Evolutionary conservation across 2,888 invertebrate genomes (phyloP), one percentile per base, ranked within the genome.

Genomic region (Limnephilus rhombicus): DNA sequence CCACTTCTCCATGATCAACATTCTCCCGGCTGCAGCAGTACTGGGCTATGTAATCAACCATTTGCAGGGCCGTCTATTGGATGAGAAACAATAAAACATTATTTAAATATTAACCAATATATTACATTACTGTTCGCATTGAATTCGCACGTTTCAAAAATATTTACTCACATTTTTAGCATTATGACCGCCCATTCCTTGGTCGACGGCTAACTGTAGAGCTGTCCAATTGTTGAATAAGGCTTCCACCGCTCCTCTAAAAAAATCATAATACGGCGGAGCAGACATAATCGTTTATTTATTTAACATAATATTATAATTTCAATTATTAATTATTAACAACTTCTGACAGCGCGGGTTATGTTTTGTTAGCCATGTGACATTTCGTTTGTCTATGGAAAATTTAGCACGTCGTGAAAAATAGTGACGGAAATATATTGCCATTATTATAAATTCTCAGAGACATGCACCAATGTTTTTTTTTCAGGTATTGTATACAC

Each of bases 161-260:
- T 34, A 29, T 45, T 31, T 83, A 90, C 89, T 81, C 95, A 97
- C 97, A 95, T 97, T 96, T 95, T 97, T 97, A 85, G 97, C 97
- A 94, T 97, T 97, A 34, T 97, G 96, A 37, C 97, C 97, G 68
- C 97, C 97, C 97, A 97, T 97, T 94, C 97, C 97, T 96, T 98
- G 97, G 95, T 98, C 97, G 0, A 98, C 97, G 68, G 97, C 97
- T 49, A 98, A 95, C 94, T 97, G 97, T 49, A 98, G 94, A 9
- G 97, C 97, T 31, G 97, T 97, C 98, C 98, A 98, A 94, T 97
- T 97, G 94, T 97, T 97, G 92, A 98, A 96, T 87, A 98, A 96
- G 94, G 97, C 96, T 94, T 97, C 97, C 12, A 98, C 97, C 94
- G 97, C 96, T 92, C 96, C 95, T 93, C 96, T 96, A 94, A 97